These are phyloP conservation scores for Kryptolebias ocellatus DNA, from an alignment of 2,797 vertebrate species.

Conservation along the genomic window DNA sequence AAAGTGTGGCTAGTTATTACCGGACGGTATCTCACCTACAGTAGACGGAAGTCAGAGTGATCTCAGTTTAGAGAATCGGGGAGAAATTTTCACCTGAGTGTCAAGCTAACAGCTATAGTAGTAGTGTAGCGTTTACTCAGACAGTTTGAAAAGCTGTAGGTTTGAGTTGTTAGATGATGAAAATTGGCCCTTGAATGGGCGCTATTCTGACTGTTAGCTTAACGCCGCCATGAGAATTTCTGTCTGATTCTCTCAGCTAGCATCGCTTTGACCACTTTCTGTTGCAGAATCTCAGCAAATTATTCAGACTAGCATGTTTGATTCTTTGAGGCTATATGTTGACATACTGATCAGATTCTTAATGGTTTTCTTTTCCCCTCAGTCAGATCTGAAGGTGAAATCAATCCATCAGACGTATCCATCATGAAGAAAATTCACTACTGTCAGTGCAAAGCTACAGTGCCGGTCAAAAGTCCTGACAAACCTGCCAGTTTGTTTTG, in stretches of 20 bases:
- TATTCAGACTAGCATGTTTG: constrained; percentile 4
- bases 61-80: no score
- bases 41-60: no score
- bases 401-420: background rate
- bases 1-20: no score
- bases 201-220: background rate
- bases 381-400: background rate
- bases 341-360: no score
- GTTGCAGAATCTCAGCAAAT: background rate
- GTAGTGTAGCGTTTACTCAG: no score
- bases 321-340: background rate
- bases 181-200: background rate
- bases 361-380: background rate
- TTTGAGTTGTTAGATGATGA: no score
- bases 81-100: no score
- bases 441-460: background rate
- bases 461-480: background rate
- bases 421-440: background rate
- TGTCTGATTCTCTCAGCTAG: background rate
- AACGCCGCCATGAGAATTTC: background rate
- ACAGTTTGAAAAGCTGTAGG: no score
- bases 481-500: no score
- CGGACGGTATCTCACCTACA: no score
- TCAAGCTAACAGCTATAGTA: no score
- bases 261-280: background rate